Evolutionary conservation across 2,888 invertebrate species (phyloP).

Genomic region (Strigamia maritima): DNA sequence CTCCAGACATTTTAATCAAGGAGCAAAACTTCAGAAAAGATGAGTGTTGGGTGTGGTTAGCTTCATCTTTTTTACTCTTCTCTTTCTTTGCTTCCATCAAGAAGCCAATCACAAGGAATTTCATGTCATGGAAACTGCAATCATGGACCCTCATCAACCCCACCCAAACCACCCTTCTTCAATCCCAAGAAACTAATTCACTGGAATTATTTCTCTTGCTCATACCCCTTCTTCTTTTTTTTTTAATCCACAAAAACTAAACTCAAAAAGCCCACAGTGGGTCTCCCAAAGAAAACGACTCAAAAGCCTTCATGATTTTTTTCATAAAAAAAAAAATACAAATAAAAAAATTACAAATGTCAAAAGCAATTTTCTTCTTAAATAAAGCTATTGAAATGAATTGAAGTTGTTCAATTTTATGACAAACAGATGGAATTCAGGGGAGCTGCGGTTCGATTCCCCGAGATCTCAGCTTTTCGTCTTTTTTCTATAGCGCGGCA

Average conservation of each 20-base stretch:
- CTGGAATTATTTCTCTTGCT: neutral
- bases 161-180: conserved; percentile 4
- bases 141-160: conserved; percentile 19
- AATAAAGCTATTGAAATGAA: no score
- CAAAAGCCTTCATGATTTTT: no score
- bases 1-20: conserved; percentile 11
- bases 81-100: neutral
- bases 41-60: conserved; percentile 20
- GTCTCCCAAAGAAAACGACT: neutral
- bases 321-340: no score
- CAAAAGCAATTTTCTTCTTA: no score
- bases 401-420: no score
- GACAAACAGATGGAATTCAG: no score
- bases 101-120: conserved; percentile 19
- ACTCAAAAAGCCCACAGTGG: neutral
- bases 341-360: neutral
- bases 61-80: conserved; percentile 19
- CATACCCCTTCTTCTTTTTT: neutral
- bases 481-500: no score
- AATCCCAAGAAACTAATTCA: conserved; percentile 6
- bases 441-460: no score
- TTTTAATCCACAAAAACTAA: neutral
- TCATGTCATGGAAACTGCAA: conserved; percentile 11
- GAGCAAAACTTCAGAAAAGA: neutral
- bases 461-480: no score